Evolutionary conservation across 2,888 invertebrate species (phyloP).

Genomic region (Dilophus febrilis): DNA sequence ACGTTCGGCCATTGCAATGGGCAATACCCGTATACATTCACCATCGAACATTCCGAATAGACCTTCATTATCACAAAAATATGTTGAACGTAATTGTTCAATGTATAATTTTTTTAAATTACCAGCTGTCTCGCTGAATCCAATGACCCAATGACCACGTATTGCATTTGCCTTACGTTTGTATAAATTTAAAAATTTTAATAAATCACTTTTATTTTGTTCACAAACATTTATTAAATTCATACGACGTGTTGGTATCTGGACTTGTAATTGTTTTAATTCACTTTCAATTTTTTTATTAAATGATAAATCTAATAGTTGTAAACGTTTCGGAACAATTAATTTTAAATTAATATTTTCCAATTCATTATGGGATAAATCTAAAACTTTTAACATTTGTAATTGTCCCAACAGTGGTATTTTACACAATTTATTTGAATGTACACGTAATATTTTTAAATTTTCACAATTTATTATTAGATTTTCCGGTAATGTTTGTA

Average conservation of each 20-base stretch:
- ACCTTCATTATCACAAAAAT: constrained; percentile 65
- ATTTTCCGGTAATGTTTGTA: constrained; percentile 58
- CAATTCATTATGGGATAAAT: constrained; percentile 71
- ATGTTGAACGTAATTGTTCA: constrained; percentile 57
- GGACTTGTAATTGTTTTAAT: constrained; percentile 62
- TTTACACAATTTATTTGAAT: constrained; percentile 60
- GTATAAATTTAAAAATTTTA: constrained; percentile 34
- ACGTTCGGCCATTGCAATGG: constrained; percentile 50
- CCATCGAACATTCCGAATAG: constrained; percentile 73
- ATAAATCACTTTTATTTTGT: constrained; percentile 49
- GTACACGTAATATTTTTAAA: constrained; percentile 57
- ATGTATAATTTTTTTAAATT: constrained; percentile 54
- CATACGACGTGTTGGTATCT: constrained; percentile 61
- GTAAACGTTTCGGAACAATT: constrained; percentile 63
- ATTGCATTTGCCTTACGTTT: constrained; percentile 40
- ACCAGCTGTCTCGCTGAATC: constrained; percentile 73
- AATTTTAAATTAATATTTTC: constrained; percentile 60
- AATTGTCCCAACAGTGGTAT: constrained; percentile 64
- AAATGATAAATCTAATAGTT: constrained; percentile 71
- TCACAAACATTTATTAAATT: constrained; percentile 75
- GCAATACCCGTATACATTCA: constrained; percentile 50
- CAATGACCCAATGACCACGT: constrained; percentile 59
- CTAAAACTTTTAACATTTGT: constrained; percentile 56
- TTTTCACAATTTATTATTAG: constrained; percentile 53
- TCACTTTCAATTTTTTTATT: constrained; percentile 69